Evolutionary conservation across 2,113 vertebrate species (phyloP).

Genomic region (Rhinolophus sinicus): DNA sequence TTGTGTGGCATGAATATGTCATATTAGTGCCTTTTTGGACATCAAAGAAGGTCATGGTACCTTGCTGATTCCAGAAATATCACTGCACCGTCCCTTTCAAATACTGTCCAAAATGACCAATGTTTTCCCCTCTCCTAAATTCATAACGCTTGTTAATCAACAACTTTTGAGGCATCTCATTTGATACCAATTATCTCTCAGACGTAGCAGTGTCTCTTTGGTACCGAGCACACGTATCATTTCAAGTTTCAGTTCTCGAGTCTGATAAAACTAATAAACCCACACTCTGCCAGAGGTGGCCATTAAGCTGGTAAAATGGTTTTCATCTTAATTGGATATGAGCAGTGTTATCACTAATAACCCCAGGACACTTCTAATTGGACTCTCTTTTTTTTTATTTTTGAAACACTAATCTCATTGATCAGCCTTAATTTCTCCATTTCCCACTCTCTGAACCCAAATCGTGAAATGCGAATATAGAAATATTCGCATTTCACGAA

Average conservation of each 20-base stretch:
- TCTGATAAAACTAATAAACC: conserved; percentile 91
- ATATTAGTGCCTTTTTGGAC: background rate
- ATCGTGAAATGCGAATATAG: conserved; percentile 43
- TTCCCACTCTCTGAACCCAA: conserved; percentile 40
- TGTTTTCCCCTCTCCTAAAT: conserved; percentile 18
- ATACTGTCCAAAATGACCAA: conserved; percentile 6
- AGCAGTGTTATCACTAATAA: conserved; percentile 89
- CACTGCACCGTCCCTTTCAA: conserved; percentile 21
- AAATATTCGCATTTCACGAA: conserved; percentile 52
- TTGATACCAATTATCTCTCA: conserved; percentile 84
- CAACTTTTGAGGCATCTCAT: conserved; percentile 82
- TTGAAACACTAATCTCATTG: conserved; percentile 82
- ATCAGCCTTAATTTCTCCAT: conserved; percentile 81
- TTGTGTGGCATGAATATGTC: fast-evolving
- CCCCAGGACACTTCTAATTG: conserved; percentile 91
- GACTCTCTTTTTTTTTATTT: conserved; percentile 81
- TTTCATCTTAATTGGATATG: conserved; percentile 92
- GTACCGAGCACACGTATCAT: conserved; percentile 83
- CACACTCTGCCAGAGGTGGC: conserved; percentile 88
- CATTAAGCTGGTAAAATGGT: conserved; percentile 89
- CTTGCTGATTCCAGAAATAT: conserved; percentile 16
- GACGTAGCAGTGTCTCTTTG: conserved; percentile 81
- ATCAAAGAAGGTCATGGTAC: background rate
- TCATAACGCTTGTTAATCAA: conserved; percentile 79
- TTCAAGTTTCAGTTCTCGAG: conserved; percentile 86